These are phyloP conservation scores for Spodoptera littoralis DNA, from an alignment of 2,888 invertebrate species.

Conservation along the genomic window DNA sequence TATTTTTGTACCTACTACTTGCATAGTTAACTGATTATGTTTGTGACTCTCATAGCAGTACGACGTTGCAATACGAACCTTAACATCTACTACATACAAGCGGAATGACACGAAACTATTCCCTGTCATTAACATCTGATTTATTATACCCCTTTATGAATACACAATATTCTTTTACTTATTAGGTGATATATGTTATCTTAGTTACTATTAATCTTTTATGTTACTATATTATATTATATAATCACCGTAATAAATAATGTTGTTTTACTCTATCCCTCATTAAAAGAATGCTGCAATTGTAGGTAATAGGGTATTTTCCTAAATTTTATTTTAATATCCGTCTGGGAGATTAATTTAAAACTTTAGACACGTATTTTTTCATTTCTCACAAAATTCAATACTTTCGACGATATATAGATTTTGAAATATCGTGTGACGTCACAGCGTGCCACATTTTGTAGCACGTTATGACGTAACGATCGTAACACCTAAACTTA, in stretches of 20 bases:
- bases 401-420: too few species aligned
- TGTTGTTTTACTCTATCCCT: slow-evolving; percentile 43
- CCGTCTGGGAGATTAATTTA: too few species aligned
- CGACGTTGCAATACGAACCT: slow-evolving; percentile 7
- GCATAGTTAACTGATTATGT: slow-evolving; percentile 4
- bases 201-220: slow-evolving; percentile 59
- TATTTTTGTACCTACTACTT: slow-evolving; percentile 23
- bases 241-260: slow-evolving; percentile 53
- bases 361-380: too few species aligned
- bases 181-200: slow-evolving; percentile 54
- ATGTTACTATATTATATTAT: slow-evolving; percentile 58
- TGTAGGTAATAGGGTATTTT: too few species aligned
- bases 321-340: too few species aligned
- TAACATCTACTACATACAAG: slow-evolving; percentile 15
- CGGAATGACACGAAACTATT: slow-evolving; percentile 29
- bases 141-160: slow-evolving; percentile 37
- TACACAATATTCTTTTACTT: slow-evolving; percentile 50
- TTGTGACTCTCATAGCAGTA: not conserved
- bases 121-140: slow-evolving; percentile 31
- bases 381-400: too few species aligned
- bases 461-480: too few species aligned
- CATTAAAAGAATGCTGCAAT: not conserved
- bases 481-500: too few species aligned
- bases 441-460: too few species aligned
- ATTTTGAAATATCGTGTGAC: too few species aligned